Evolutionary conservation across 1,140 invertebrate species (phyloP).

Genomic region (Drosophila quadrilineata): DNA sequence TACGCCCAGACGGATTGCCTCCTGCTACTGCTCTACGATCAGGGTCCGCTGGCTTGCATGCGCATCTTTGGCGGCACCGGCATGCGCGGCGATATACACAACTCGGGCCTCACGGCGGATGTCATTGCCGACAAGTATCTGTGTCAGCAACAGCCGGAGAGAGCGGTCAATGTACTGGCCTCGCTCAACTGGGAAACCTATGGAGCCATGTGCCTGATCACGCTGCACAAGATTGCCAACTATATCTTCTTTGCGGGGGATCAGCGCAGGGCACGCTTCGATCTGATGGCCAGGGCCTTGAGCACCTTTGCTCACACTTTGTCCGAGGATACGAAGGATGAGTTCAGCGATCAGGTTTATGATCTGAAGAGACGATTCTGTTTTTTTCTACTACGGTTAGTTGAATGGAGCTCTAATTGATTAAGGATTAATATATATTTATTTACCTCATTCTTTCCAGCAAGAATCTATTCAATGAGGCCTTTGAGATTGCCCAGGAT

Average conservation of each 20-base stretch:
- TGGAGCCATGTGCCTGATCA: slow-evolving; percentile 85
- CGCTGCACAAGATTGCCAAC: slow-evolving; percentile 87
- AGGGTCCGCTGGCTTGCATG: slow-evolving; percentile 82
- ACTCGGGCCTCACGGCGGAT: slow-evolving; percentile 83
- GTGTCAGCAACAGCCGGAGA: slow-evolving; percentile 84
- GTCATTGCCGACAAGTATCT: slow-evolving; percentile 87
- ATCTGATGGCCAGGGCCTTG: slow-evolving; percentile 87
- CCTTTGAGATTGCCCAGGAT: slow-evolving; percentile 92
- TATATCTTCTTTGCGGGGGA: slow-evolving; percentile 82
- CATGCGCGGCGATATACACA: slow-evolving; percentile 75
- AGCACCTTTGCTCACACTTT: slow-evolving; percentile 87
- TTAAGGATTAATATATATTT: neutral
- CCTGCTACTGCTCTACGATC: slow-evolving; percentile 84
- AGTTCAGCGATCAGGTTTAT: slow-evolving; percentile 88
- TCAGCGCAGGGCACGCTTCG: slow-evolving; percentile 85
- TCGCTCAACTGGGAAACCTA: slow-evolving; percentile 88
- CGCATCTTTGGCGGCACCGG: slow-evolving; percentile 70
- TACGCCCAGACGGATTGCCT: slow-evolving; percentile 82
- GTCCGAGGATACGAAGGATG: slow-evolving; percentile 86
- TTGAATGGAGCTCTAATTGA: neutral
- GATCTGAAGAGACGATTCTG: slow-evolving; percentile 90
- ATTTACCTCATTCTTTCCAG: slow-evolving; percentile 81
- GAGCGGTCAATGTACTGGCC: slow-evolving; percentile 86
- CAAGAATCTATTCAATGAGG: slow-evolving; percentile 91
- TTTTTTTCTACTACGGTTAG: slow-evolving; percentile 88